Conservation (phyloP, 2,797 vertebrate genomes). For the Semaprochilodus insignis region DNA sequence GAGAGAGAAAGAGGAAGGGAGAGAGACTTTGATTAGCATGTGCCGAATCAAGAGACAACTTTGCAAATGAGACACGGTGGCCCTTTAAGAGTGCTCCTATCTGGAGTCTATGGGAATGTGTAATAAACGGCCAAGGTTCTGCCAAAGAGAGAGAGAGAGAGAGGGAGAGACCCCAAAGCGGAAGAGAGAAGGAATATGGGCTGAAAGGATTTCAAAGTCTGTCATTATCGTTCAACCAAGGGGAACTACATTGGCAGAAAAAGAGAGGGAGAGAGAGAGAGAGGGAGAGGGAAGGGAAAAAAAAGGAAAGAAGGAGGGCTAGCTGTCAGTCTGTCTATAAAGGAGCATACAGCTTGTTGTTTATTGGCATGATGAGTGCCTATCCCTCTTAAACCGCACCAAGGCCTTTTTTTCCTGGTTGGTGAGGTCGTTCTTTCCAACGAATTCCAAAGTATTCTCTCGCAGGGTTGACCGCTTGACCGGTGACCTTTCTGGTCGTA, state of each 20-base stretch:
- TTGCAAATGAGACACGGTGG: background rate
- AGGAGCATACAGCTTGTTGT: conserved; percentile 63
- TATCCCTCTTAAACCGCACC: conserved; percentile 62
- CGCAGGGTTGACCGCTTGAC: conserved; percentile 55
- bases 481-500: conserved; percentile 56
- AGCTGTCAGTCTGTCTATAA: conserved; percentile 55
- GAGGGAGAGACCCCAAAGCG: conserved; percentile 17
- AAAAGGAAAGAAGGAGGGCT: conserved; percentile 3
- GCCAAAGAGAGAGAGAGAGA: background rate
- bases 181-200: conserved; percentile 64
- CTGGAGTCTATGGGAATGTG: background rate
- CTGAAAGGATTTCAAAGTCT: conserved; percentile 82
- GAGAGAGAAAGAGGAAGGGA: conserved; percentile 56
- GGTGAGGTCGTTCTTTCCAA: background rate
- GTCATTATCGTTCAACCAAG: conserved; percentile 88
- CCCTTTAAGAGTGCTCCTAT: background rate
- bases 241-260: conserved; percentile 80
- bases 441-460: conserved; percentile 16
- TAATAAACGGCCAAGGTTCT: too few species aligned
- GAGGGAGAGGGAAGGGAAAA: background rate
- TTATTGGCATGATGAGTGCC: conserved; percentile 57
- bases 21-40: background rate
- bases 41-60: background rate
- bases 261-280: conserved; percentile 36
- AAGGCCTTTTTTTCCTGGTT: background rate